These are phyloP conservation scores for Aurelia sp. DNA, from an alignment of 30 jellyfish, hydroid and myxozoan genomes.

Conservation along the genomic window DNA sequence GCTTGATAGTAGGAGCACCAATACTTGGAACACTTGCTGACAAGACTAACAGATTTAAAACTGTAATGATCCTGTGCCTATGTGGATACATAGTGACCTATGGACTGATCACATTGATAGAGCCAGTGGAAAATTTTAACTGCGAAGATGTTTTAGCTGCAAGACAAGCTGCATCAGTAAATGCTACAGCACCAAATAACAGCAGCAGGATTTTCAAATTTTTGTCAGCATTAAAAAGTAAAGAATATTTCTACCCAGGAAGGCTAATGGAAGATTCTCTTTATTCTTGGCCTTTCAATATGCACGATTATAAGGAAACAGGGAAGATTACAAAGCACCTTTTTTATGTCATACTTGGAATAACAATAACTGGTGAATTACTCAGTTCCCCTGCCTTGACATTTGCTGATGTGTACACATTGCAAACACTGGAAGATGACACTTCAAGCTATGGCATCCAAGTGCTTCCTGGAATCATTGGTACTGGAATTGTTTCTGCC, in stretches of 20 bases:
- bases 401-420: conserved; percentile 86
- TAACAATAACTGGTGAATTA: conserved; percentile 82
- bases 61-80: conserved; percentile 61
- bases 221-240: not conserved
- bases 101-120: conserved; percentile 56
- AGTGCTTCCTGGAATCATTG: conserved; percentile 83
- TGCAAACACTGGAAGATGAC: conserved; percentile 73
- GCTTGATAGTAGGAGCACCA: conserved; percentile 83
- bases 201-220: conserved; percentile 11
- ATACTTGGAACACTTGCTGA: conserved; percentile 84
- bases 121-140: conserved; percentile 73
- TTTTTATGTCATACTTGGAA: conserved; percentile 37
- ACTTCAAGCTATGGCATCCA: conserved; percentile 66
- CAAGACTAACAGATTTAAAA: conserved; percentile 65
- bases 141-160: conserved; percentile 60
- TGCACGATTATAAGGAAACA: conserved; percentile 59
- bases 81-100: conserved; percentile 64
- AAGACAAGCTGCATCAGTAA: conserved; percentile 14
- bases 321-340: conserved; percentile 53
- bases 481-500: conserved; percentile 57
- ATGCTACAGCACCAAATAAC: conserved; percentile 34
- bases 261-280: conserved; percentile 67
- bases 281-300: conserved; percentile 84
- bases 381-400: conserved; percentile 91
- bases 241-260: conserved; percentile 63